phyloP scores from a whole-genome alignment of 2,113 vertebrate species.

The Dasyprocta punctata region DNA sequence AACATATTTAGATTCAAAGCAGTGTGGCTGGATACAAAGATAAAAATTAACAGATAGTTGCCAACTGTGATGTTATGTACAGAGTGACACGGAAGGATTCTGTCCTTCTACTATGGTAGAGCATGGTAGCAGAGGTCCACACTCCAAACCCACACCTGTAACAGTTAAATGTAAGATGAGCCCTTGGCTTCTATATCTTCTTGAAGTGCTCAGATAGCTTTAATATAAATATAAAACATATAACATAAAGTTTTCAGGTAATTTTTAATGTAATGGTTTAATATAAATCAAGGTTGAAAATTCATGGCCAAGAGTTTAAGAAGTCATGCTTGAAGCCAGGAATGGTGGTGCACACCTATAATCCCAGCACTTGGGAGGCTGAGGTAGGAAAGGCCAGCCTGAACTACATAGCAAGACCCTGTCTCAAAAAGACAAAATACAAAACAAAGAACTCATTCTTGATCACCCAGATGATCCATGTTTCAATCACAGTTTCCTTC shows the following conservation, averaged over 20 bases:
- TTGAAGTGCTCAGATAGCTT: neutral
- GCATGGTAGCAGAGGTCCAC: neutral
- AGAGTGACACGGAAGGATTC: neutral
- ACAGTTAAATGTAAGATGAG: neutral
- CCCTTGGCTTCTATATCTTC: neutral
- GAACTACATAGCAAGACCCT: neutral
- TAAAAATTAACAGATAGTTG: neutral
- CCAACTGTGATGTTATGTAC: neutral
- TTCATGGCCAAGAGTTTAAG: neutral
- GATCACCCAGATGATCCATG: neutral
- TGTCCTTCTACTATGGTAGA: neutral
- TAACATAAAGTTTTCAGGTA: neutral
- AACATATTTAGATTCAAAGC: conserved; percentile 52
- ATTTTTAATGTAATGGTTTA: neutral
- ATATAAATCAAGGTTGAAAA: conserved; percentile 32
- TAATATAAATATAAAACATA: neutral
- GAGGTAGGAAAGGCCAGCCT: neutral
- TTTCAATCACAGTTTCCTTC: conserved; percentile 39
- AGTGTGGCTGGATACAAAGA: neutral
- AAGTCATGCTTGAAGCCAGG: neutral
- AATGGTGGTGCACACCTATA: neutral
- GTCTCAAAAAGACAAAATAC: neutral
- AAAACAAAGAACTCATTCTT: neutral
- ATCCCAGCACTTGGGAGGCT: neutral
- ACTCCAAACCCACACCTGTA: neutral